Base-by-base conservation (phyloP, 2,888 invertebrate species). In the Drosophila mimetica region DNA sequence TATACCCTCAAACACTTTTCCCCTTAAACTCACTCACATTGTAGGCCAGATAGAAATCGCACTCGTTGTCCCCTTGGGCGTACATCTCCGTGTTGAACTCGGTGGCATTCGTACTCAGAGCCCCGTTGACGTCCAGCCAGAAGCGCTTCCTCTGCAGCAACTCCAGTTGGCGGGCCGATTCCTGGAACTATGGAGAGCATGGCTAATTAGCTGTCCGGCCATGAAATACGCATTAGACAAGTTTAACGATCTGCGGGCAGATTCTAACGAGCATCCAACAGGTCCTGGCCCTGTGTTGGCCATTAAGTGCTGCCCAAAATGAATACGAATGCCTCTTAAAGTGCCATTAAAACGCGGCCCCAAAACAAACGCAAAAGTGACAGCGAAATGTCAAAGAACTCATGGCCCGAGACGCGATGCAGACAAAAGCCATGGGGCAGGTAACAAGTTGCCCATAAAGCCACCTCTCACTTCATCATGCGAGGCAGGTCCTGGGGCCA, bases 41-140 rank as follows among this genome's bases (percentile, higher is more conserved):
- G 66, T 90, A 89, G 46, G 90, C 89, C 77, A 91, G 79, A 69
- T 90, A 91, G 81, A 91, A 91, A 87, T 91, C 91, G 84, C 89
- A 90, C 76, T 52, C 41, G 16, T 51, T 20, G 1, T 39, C 25
- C 47, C 55, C 37, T 6, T 20, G 60, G 22, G 32, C 9, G 25
- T 13, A 47, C 54, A 48, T 47, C 22, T 59, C 18, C 39, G 28
- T 28, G 44, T 34, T 16, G n/a, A 25, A 14, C 16, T 41, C 47
- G 14, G 53, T 47, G 16, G 41, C 39, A 54, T 69, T 74, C 34
- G 41, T 28, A 18, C 46, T 46, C 6, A n/a, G 2, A 20, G 51
- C 48, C 14, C 28, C 41, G 37, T 66, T 71, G 32, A 48, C 4
- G 20, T 63, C 46, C 46, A 69, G 28, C 74, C 48, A 65, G 28